phyloP scores from a whole-genome alignment of 2,797 vertebrate species.

The Rhinichthys osculus region DNA sequence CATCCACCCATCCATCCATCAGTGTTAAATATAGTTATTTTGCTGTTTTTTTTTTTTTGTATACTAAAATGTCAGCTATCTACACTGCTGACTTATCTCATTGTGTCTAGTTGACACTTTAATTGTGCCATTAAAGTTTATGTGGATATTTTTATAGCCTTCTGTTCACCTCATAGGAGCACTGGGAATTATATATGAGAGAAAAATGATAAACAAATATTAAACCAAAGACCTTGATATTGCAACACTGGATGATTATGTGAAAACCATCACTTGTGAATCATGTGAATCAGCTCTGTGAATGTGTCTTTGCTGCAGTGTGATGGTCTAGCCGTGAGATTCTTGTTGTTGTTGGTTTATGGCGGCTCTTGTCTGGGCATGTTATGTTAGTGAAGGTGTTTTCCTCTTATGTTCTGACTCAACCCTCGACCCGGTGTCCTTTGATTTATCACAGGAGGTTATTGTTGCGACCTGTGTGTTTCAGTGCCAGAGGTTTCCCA shows the following conservation, averaged over 20 bases:
- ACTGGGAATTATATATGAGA: background rate
- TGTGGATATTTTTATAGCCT: conserved; percentile 22
- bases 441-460: conserved; percentile 44
- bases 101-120: conserved; percentile 8
- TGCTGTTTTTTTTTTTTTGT: background rate
- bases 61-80: background rate
- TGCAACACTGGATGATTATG: background rate
- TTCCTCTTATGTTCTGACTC: conserved; percentile 41
- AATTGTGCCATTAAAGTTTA: conserved; percentile 5
- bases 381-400: conserved; percentile 52
- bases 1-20: fast-evolving
- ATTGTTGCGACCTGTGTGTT: conserved; percentile 36
- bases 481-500: conserved; percentile 45
- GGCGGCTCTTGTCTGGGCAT: conserved; percentile 37
- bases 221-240: background rate
- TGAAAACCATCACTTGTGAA: background rate
- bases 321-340: background rate
- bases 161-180: background rate
- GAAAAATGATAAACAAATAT: background rate
- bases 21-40: background rate
- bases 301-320: conserved; percentile 3
- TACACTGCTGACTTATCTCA: background rate
- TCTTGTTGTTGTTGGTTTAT: conserved; percentile 21
- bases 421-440: conserved; percentile 41
- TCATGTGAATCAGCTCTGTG: background rate